phyloP scores from a whole-genome alignment of 2,113 vertebrate genomes.

The Hipposideros armiger region DNA sequence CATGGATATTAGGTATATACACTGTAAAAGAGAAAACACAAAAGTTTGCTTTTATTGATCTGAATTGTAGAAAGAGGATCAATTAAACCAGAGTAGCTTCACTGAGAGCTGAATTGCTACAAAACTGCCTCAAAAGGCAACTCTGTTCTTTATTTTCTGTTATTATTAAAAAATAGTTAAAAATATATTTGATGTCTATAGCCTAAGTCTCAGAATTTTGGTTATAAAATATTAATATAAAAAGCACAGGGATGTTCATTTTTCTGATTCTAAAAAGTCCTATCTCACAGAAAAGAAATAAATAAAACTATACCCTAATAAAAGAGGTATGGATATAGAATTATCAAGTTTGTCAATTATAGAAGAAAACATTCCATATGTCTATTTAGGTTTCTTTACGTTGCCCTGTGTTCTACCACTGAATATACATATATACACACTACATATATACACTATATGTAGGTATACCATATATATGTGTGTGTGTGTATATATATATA shows the following conservation, averaged over 20 bases:
- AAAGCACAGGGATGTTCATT: neutral
- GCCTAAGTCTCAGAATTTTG: neutral
- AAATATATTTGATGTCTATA: neutral
- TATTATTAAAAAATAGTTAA: neutral
- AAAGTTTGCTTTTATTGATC: neutral
- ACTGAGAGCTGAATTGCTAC: neutral
- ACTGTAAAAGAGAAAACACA: neutral
- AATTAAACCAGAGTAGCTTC: neutral
- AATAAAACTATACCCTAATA: neutral
- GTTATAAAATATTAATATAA: neutral
- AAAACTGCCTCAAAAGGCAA: neutral
- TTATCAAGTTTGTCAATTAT: neutral
- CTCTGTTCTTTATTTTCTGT: neutral
- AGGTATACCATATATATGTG: neutral
- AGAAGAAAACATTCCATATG: neutral
- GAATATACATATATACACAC: neutral
- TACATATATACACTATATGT: neutral
- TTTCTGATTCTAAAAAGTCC: neutral
- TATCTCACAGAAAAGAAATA: neutral
- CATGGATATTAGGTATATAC: neutral
- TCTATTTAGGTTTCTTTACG: neutral
- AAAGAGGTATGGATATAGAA: slow-evolving; percentile 6
- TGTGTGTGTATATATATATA: too few relatives aligned
- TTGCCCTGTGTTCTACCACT: neutral
- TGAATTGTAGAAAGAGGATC: neutral